phyloP scores from a whole-genome alignment of 2,888 invertebrate species.

The Archips crataeganus region DNA sequence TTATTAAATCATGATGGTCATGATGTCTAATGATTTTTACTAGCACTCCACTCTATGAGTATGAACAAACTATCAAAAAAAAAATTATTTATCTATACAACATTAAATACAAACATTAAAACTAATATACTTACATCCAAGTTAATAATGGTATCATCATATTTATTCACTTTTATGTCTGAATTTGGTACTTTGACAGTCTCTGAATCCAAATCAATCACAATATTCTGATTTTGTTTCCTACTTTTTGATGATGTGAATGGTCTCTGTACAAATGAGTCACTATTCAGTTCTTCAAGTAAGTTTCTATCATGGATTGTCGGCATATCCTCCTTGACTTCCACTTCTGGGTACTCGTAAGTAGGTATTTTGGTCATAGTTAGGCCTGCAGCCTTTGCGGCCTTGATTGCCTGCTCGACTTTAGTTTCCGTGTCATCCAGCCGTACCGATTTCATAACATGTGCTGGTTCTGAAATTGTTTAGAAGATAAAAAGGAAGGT shows the following conservation, averaged over 20 bases:
- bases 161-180: constrained; percentile 76
- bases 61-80: too few relatives aligned
- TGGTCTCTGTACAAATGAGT: constrained; percentile 87
- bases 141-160: constrained; percentile 87
- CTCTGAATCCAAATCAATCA: constrained; percentile 90
- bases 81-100: too few relatives aligned
- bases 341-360: constrained; percentile 79
- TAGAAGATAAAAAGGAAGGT: constrained; percentile 22
- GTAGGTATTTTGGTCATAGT: constrained; percentile 83
- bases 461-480: constrained; percentile 61
- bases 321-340: constrained; percentile 81
- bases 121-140: constrained; percentile 84
- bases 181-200: constrained; percentile 89
- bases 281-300: constrained; percentile 90
- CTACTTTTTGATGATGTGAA: constrained; percentile 87
- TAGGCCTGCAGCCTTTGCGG: constrained; percentile 80
- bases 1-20: too few relatives aligned
- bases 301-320: constrained; percentile 85
- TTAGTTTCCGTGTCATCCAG: constrained; percentile 78
- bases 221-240: constrained; percentile 88
- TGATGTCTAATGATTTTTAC: too few relatives aligned
- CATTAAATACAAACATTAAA: too few relatives aligned
- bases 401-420: constrained; percentile 80
- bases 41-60: too few relatives aligned
- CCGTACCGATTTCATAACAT: constrained; percentile 56